phyloP scores from a whole-genome alignment of 2,888 invertebrate species.

The Germaria angustata region DNA sequence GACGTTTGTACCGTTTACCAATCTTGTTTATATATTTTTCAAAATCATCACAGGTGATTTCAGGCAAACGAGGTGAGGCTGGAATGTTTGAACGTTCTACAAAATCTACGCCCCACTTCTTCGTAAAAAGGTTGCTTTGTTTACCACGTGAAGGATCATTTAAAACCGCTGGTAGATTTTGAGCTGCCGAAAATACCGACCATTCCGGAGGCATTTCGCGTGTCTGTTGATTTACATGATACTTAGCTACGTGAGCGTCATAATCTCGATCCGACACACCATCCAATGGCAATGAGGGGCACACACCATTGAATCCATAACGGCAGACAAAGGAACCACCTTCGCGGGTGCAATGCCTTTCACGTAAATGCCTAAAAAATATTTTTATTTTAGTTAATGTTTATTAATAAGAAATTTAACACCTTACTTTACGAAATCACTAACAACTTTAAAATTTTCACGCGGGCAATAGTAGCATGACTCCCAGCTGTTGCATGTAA shows the following conservation, averaged over 20 bases:
- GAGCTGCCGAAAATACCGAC: conserved; percentile 89
- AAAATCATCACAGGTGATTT: conserved; percentile 91
- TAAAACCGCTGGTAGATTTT: conserved; percentile 96
- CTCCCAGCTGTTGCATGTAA: conserved; percentile 80
- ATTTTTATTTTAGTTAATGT: not conserved
- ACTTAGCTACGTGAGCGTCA: conserved; percentile 89
- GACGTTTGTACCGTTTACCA: conserved; percentile 84
- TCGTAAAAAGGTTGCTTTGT: conserved; percentile 95
- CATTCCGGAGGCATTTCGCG: conserved; percentile 81
- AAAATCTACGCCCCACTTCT: conserved; percentile 98
- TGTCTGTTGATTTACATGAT: conserved; percentile 81
- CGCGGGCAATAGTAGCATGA: conserved; percentile 84
- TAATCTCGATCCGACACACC: conserved; percentile 94
- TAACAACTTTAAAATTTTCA: conserved; percentile 82
- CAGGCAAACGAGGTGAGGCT: conserved; percentile 89
- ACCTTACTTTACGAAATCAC: conserved; percentile 84
- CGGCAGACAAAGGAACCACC: conserved; percentile 92
- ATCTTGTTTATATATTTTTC: conserved; percentile 91
- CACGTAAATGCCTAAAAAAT: conserved; percentile 86
- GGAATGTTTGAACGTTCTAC: conserved; percentile 89
- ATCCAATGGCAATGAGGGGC: conserved; percentile 92
- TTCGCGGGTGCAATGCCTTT: conserved; percentile 90
- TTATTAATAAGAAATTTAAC: not conserved
- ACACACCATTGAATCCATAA: conserved; percentile 93
- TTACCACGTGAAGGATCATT: conserved; percentile 97